Conservation (phyloP, 2,113 vertebrate species). For the Ploceus nigricollis region DNA sequence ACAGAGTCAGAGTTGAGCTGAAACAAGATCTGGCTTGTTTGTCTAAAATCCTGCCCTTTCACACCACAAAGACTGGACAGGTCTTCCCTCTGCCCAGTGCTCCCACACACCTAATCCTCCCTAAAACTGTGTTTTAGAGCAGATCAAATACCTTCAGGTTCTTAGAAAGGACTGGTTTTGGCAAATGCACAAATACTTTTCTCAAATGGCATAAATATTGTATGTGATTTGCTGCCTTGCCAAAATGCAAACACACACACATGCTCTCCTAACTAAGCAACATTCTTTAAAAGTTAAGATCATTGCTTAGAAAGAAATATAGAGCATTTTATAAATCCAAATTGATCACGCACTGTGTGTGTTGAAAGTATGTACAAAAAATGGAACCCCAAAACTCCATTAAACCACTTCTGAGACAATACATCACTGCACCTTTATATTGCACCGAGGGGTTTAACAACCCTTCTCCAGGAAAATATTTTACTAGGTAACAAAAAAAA, state of each 20-base stretch:
- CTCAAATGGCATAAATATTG: neutral
- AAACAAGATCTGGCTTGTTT: neutral
- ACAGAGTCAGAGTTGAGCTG: neutral
- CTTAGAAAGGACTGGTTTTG: neutral
- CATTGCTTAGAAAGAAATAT: neutral
- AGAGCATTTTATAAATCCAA: constrained; percentile 21
- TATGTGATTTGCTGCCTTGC: constrained; percentile 23
- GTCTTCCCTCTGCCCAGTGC: neutral
- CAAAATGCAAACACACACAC: neutral
- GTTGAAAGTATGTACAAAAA: constrained; percentile 37
- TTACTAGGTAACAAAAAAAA: constrained; percentile 52
- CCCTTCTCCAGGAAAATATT: constrained; percentile 56
- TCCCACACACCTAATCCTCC: neutral
- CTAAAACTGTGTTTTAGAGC: neutral
- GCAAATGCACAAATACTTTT: neutral
- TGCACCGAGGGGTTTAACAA: constrained; percentile 12
- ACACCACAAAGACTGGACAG: neutral
- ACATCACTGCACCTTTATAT: constrained; percentile 47
- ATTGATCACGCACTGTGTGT: constrained; percentile 3
- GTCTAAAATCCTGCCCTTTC: neutral
- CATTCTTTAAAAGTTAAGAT: neutral
- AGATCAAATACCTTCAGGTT: neutral
- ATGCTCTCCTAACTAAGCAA: neutral
- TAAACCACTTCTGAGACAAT: constrained; percentile 62
- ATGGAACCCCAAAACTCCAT: constrained; percentile 36